Conservation (phyloP, 2,888 invertebrate species). For the Sesia apiformis region DNA sequence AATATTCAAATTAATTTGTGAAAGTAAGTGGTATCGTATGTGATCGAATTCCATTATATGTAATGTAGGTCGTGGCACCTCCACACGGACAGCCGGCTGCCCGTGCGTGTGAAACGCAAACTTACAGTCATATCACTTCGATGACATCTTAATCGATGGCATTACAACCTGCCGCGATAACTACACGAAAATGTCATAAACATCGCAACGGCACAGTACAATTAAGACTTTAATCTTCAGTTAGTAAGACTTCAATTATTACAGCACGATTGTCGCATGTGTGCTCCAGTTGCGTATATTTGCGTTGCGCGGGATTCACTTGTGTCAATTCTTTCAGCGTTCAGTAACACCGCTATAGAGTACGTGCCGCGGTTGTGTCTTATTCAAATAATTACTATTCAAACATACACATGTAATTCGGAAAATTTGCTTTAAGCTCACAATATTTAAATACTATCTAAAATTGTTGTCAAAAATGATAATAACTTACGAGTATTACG, state of each 20-base stretch:
- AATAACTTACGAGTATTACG: too few relatives aligned
- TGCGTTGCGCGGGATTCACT: slow-evolving; percentile 40
- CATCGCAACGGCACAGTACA: slow-evolving; percentile 19
- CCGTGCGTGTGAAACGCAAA: slow-evolving; percentile 61
- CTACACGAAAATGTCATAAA: slow-evolving; percentile 8
- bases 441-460: too few relatives aligned
- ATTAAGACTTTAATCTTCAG: slow-evolving; percentile 20
- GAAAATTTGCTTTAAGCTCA: too few relatives aligned
- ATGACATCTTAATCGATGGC: slow-evolving; percentile 38
- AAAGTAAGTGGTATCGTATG: too few relatives aligned
- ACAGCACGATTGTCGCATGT: slow-evolving; percentile 6
- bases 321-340: slow-evolving; percentile 54
- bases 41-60: background rate
- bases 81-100: background rate
- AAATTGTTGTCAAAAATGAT: too few relatives aligned
- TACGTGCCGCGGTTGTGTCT: too few relatives aligned
- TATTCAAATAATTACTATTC: too few relatives aligned
- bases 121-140: slow-evolving; percentile 18
- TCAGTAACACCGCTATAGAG: background rate
- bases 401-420: too few relatives aligned
- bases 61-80: background rate
- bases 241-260: slow-evolving; percentile 20
- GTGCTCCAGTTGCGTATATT: slow-evolving; percentile 17
- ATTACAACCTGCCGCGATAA: slow-evolving; percentile 25
- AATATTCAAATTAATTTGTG: too few relatives aligned